Evolutionary conservation across 2,888 invertebrate genomes (phyloP), one percentile per base, ranked within the genome.

Genomic region (Electrophaes corylata): DNA sequence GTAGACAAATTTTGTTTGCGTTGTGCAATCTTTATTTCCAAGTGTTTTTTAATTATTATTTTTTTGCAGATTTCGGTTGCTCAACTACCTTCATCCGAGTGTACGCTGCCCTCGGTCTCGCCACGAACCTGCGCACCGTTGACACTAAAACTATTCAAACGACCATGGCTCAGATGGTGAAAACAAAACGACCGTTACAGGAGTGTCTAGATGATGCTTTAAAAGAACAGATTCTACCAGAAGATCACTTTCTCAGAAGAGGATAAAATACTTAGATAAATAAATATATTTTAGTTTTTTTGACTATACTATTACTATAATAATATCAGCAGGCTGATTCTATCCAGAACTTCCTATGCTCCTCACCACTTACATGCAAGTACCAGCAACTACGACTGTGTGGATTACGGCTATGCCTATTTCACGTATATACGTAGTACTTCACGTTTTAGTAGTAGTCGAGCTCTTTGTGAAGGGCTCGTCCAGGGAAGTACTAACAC

Each of bases 41-140:
- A n/a, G n/a, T 23, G 23, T 40, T 14, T 41, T 41, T 20, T 60
- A 44, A 12, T 23, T 39, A 3, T 1, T 10, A 5, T 43, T 40
- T 6, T 4, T n/a, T 54, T 51, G 3, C 52, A 93, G 93, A 93
- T 58, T 74, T 83, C 0, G 96, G 95, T 4, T 94, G 93, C 57
- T 93, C 93, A 0, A 94, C 95, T 0, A 92, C 93, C 0, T 93
- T 95, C 70, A 95, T 97, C 48, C 92, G 95, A 40, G 92, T 96
- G 0, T 95, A 93, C 80, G 94, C 94, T 0, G 94, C 95, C 0
- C 76, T 96, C 5, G 95, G 95, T 0, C 80, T 94, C 54, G 94
- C 95, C 1, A 89, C 90, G 0, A 86, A 94, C 26, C 80, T 96
- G 46, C 93, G 92, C 49, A 96, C 96, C 0, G 86, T 95, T 0